Evolutionary conservation across 1,140 invertebrate species (phyloP).

Genomic region (Drosophila melanogaster): DNA sequence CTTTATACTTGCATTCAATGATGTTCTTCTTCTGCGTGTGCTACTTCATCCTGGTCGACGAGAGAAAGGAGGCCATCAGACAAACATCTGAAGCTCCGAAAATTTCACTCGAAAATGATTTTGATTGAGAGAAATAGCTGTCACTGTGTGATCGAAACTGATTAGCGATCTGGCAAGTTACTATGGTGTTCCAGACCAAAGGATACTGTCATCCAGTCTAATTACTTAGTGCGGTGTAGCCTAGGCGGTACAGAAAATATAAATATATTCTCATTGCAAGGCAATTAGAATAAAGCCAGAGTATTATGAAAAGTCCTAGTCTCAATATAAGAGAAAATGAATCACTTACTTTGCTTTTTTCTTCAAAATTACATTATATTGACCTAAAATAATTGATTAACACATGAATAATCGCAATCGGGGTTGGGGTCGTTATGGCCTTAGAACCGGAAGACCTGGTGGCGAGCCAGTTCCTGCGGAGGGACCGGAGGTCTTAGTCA

Average conservation of each 20-base stretch:
- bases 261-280: not conserved
- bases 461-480: not conserved
- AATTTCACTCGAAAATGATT: not conserved
- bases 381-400: not conserved
- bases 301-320: too few relatives aligned
- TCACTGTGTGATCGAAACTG: not conserved
- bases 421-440: not conserved
- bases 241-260: not conserved
- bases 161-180: not conserved
- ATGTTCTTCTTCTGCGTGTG: constrained; percentile 38
- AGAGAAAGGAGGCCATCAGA: too few relatives aligned
- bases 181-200: too few relatives aligned
- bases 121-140: not conserved
- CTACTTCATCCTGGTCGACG: constrained; percentile 21
- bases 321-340: too few relatives aligned
- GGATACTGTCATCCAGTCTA: not conserved
- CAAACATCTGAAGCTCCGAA: not conserved
- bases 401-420: constrained; percentile 9
- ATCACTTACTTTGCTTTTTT: not conserved
- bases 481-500: not conserved
- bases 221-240: too few relatives aligned
- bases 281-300: not conserved
- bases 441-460: not conserved
- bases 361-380: constrained; percentile 6
- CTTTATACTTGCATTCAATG: constrained; percentile 30